These are phyloP conservation scores for Leptopilina drosophilae DNA, from an alignment of 2,888 invertebrate species.

Conservation along the genomic window DNA sequence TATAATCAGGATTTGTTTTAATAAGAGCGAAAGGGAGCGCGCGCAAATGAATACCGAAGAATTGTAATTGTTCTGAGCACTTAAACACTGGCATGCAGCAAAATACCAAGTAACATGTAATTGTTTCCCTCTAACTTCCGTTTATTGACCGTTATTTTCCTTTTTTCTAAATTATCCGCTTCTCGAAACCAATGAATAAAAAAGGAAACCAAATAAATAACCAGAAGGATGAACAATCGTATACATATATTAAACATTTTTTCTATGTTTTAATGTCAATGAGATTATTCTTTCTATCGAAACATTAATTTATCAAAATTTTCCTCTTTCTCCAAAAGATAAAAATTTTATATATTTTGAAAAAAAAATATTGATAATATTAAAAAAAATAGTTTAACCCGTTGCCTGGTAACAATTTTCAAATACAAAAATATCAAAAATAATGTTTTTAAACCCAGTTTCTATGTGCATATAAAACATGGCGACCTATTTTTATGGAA, in stretches of 20 bases:
- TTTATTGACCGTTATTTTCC: neutral
- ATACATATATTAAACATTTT: too few relatives aligned
- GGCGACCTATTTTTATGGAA: neutral
- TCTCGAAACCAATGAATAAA: neutral
- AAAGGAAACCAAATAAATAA: too few relatives aligned
- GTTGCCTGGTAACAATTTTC: too few relatives aligned
- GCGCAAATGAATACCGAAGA: neutral
- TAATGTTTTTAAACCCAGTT: neutral
- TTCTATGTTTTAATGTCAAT: too few relatives aligned
- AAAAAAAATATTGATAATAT: too few relatives aligned
- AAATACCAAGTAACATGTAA: neutral
- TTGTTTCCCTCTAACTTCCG: neutral
- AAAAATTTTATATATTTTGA: too few relatives aligned
- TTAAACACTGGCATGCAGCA: neutral
- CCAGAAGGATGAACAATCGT: too few relatives aligned
- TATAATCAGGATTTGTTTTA: neutral
- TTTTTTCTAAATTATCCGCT: neutral
- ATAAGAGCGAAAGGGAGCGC: slow-evolving; percentile 4
- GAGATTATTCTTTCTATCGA: too few relatives aligned
- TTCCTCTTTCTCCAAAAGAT: too few relatives aligned
- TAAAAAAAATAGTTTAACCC: too few relatives aligned
- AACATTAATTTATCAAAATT: too few relatives aligned
- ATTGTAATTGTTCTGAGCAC: neutral
- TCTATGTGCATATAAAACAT: neutral
- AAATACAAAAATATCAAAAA: too few relatives aligned